Evolutionary conservation across 2,113 vertebrate species (phyloP).

Genomic region (Salvelinus sp.): DNA sequence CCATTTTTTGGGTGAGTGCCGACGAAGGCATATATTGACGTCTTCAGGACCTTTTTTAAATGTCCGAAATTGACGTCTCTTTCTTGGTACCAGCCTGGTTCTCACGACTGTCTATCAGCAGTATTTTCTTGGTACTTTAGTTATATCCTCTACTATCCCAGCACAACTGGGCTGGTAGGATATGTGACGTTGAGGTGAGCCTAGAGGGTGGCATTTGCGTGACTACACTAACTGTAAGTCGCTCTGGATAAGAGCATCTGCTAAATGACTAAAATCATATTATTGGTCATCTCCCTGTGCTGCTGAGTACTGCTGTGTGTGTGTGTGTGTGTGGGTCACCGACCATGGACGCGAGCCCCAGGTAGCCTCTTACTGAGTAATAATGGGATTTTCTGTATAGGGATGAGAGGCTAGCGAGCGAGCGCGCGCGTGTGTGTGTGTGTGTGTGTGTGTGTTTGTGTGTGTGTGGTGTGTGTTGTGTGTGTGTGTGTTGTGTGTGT

Average conservation of each 20-base stretch:
- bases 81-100: too few species aligned
- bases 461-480: too few species aligned
- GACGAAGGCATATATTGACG: too few species aligned
- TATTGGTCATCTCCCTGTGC: background rate
- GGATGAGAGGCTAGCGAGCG: background rate
- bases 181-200: background rate
- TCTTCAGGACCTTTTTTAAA: too few species aligned
- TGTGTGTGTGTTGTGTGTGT: too few species aligned
- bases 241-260: too few species aligned
- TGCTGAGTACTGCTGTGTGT: background rate
- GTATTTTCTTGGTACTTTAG: background rate
- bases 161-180: background rate
- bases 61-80: too few species aligned
- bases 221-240: too few species aligned
- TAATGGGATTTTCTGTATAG: constrained; percentile 7
- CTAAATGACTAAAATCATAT: background rate
- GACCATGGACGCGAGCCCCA: background rate
- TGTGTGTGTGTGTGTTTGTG: too few species aligned
- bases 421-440: too few species aligned
- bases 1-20: too few species aligned
- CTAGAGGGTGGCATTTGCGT: background rate
- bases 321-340: constrained; percentile 3
- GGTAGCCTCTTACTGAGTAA: background rate
- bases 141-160: background rate
- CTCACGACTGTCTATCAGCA: background rate